Percentiles rank a stretch among this genome's conserved stretches.
Conservation (phyloP, 2,113 vertebrate species). For the Festucalex cinctus region DNA sequence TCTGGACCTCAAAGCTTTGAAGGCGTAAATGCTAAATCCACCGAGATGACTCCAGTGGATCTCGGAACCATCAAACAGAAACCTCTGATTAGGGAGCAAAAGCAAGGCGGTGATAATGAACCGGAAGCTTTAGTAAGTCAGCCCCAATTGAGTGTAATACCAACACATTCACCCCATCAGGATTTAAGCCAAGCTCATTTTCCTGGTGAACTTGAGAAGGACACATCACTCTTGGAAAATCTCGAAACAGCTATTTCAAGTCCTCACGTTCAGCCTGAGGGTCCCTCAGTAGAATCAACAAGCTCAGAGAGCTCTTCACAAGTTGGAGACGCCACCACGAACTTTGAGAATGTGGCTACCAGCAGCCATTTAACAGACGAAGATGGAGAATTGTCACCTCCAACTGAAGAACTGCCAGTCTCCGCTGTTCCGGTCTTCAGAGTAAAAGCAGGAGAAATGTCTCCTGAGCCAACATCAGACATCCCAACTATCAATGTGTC, state of each 20-base stretch:
- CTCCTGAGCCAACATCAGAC: neutral
- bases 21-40: neutral
- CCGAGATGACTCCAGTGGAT: conserved; percentile 15
- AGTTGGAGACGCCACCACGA: conserved; percentile 12
- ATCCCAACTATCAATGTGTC: neutral
- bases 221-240: neutral
- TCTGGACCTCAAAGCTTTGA: conserved; percentile 6
- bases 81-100: neutral
- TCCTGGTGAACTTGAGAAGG: neutral
- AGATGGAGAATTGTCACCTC: neutral
- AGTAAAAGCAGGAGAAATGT: neutral
- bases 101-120: conserved; percentile 7
- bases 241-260: conserved; percentile 5
- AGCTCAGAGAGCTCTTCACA: neutral
- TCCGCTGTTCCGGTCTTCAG: neutral
- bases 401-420: conserved; percentile 1
- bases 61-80: conserved; percentile 1
- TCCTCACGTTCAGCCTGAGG: conserved; percentile 1
- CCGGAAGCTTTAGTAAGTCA: neutral
- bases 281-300: conserved; percentile 4
- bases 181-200: neutral
- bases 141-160: neutral
- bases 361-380: neutral
- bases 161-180: neutral
- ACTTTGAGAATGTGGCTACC: neutral